Percentiles rank a stretch among this genome's conserved stretches.
Evolutionary conservation across 2,113 vertebrate genomes (phyloP).

Genomic region (Bubo scandiacus): DNA sequence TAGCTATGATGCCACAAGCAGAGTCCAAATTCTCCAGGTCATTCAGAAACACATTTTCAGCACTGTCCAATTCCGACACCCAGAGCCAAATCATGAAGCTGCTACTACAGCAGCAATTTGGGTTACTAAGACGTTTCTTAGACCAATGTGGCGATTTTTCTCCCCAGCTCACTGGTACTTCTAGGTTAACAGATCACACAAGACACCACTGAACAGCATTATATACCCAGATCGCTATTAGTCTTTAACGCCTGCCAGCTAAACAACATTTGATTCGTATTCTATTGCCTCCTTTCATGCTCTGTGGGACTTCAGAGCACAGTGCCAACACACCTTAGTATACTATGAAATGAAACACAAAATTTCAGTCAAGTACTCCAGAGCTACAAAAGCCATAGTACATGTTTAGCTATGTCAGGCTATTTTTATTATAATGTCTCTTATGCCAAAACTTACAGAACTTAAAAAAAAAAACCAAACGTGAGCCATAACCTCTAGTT

Average conservation of each 20-base stretch:
- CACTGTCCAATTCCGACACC: not conserved
- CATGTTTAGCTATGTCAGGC: not conserved
- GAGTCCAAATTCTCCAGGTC: not conserved
- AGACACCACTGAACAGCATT: not conserved
- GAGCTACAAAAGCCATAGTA: not conserved
- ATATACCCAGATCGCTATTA: not conserved
- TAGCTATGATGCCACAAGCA: not conserved
- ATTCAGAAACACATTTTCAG: not conserved
- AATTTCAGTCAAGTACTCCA: not conserved
- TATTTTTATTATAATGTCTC: conserved; percentile 10
- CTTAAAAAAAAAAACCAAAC: not conserved
- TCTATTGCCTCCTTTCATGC: not conserved
- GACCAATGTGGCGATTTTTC: not conserved
- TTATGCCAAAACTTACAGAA: conserved; percentile 20
- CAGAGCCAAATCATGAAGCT: not conserved
- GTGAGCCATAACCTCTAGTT: conserved; percentile 18
- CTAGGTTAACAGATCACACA: not conserved
- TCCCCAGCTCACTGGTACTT: not conserved
- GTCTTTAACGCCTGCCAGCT: not conserved
- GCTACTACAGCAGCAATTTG: not conserved
- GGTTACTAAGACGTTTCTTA: not conserved
- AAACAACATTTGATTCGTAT: not conserved
- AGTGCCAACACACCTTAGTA: not conserved
- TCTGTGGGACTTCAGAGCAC: not conserved
- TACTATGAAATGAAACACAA: not conserved